Percentiles rank a stretch among this genome's conserved stretches.
Evolutionary conservation across 1,140 invertebrate genomes (phyloP).

Genomic region (Drusus annulatus): DNA sequence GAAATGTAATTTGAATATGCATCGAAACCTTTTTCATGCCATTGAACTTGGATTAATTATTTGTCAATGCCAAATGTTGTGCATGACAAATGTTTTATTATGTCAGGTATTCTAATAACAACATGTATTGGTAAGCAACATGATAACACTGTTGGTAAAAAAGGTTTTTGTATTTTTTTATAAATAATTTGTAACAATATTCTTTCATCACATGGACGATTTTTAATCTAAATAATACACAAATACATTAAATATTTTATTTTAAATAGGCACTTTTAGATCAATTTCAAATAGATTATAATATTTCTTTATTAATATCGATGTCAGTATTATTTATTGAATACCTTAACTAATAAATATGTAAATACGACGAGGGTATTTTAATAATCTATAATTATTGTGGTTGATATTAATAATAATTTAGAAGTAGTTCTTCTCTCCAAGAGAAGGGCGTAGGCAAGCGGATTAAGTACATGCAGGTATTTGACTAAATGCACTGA

Average conservation of each 20-base stretch:
- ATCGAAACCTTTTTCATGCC: neutral
- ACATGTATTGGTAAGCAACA: no score
- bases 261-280: neutral
- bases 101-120: no score
- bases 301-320: conserved; percentile 2
- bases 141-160: neutral
- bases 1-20: no score
- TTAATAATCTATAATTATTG: no score
- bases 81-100: no score
- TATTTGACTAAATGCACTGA: conserved; percentile 28
- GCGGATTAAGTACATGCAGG: neutral
- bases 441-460: neutral
- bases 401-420: no score
- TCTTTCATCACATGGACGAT: conserved; percentile 10
- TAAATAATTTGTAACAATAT: conserved; percentile 38
- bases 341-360: neutral
- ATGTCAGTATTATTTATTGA: neutral
- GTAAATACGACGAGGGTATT: neutral
- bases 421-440: neutral
- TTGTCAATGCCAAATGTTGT: neutral
- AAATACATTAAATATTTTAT: conserved; percentile 2
- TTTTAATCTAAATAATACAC: conserved; percentile 15
- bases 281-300: conserved; percentile 7
- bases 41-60: neutral
- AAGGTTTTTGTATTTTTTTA: conserved; percentile 9